Percentiles rank a stretch among this genome's conserved stretches.
These are phyloP conservation scores for Parauchenoglanis ngamensis DNA, from an alignment of 2,797 vertebrate genomes.

Conservation along the genomic window DNA sequence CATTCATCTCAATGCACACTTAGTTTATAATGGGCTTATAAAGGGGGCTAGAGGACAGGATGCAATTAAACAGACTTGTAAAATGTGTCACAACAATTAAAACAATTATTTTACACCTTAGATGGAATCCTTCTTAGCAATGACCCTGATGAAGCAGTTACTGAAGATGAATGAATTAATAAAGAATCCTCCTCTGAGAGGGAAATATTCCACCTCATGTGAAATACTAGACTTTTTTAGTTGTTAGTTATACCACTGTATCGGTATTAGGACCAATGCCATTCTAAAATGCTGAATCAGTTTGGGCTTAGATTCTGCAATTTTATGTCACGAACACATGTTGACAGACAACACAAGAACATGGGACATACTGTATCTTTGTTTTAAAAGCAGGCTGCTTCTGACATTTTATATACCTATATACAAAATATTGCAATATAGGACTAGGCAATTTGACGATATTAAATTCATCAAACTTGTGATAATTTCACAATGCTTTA, in stretches of 20 bases:
- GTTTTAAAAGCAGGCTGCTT: not conserved
- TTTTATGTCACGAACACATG: not conserved
- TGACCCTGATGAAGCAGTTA: not conserved
- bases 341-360: not conserved
- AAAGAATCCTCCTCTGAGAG: not conserved
- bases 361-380: not conserved
- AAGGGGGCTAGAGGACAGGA: not conserved
- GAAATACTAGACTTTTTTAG: not conserved
- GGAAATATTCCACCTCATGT: not conserved
- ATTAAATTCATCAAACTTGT: not conserved
- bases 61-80: not conserved
- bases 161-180: too few relatives aligned
- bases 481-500: not conserved
- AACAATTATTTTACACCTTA: not conserved
- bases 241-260: not conserved
- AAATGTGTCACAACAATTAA: not conserved
- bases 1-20: not conserved
- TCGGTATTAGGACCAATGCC: not conserved
- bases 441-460: not conserved
- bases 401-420: not conserved
- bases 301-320: not conserved
- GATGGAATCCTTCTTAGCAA: not conserved
- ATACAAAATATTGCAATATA: not conserved
- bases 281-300: not conserved
- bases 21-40: not conserved